Evolutionary conservation across 2,888 invertebrate species (phyloP).

Genomic region (Arge pagana): DNA sequence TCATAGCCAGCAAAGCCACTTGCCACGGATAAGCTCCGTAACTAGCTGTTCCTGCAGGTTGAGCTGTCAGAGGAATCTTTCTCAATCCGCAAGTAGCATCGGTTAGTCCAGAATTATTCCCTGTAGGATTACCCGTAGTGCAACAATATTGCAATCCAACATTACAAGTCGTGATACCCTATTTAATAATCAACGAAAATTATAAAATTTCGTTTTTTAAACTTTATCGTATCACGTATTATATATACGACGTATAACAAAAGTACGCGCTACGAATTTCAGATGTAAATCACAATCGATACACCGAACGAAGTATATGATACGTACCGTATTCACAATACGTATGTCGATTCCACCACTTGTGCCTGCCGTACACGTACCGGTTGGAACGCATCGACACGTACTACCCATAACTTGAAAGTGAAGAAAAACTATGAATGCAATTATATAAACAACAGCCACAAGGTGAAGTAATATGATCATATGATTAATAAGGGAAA

Average conservation of each 20-base stretch:
- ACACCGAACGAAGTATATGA: neutral
- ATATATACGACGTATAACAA: too few species aligned
- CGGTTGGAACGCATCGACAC: conserved; percentile 35
- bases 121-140: conserved; percentile 20
- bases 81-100: conserved; percentile 41
- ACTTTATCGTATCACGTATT: too few species aligned
- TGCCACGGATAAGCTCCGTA: conserved; percentile 53
- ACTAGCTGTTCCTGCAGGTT: conserved; percentile 40
- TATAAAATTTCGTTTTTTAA: too few species aligned
- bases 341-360: conserved; percentile 39
- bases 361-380: conserved; percentile 32
- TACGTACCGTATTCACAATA: conserved; percentile 44
- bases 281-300: neutral
- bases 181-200: neutral
- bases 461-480: too few species aligned
- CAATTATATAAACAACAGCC: too few species aligned
- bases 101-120: conserved; percentile 4
- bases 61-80: conserved; percentile 36
- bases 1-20: conserved; percentile 38
- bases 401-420: neutral
- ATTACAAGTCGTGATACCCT: conserved; percentile 33
- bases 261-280: neutral
- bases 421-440: too few species aligned
- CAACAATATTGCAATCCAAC: conserved; percentile 39
- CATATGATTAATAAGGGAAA: too few species aligned